Evolutionary conservation across 1,140 invertebrate genomes (phyloP), one percentile per base, ranked within the genome.

Genomic region (Aphelenchoides besseyi): DNA sequence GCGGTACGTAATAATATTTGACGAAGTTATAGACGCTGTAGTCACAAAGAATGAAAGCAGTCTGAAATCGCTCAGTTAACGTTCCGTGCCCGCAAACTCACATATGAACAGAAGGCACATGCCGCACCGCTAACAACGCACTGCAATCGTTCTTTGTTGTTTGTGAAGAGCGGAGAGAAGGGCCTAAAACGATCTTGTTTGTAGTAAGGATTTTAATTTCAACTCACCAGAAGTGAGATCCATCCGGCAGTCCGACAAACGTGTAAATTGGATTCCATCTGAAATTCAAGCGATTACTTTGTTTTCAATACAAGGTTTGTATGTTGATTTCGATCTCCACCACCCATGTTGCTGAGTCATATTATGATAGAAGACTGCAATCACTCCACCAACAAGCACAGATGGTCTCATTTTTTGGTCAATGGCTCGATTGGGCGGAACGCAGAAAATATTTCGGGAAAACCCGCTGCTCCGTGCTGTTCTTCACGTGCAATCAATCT

Each of bases 1-100:
- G 69, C 9, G 85, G 85, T 23, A 84, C 73, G 3, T 82, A 68
- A 69, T 85, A 86, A 74, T 85, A 84, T 33, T 81, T 78, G 41
- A 83, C 37, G 18, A 83, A 74, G 0, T 55, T 69, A 54, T 79
- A 78, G 30, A 86, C 63, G 36, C 70, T 72, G n/a, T 63, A 76
- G 2, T 67, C 71, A 77, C 79, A 85, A 5, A 74, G 62, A 37
- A 69, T 32, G 29, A 82, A 52, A 26, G 73, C 71, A n/a, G 73
- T 68, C 74, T 77, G 53, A 76, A 36, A 55, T 53, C 5, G n/a
- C 16, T 29, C 18, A 26, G 9, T 12, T 70, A 29, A n/a, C n/a
- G n/a, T n/a, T n/a, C n/a, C n/a, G n/a, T n/a, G n/a, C n/a, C 2
- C 3, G 3, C 12, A 55, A 35, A 76, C 75, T 72, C 33, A 77